Evolutionary conservation across 1,140 invertebrate species (phyloP).

Genomic region (Daktulosphaira vitifoliae): DNA sequence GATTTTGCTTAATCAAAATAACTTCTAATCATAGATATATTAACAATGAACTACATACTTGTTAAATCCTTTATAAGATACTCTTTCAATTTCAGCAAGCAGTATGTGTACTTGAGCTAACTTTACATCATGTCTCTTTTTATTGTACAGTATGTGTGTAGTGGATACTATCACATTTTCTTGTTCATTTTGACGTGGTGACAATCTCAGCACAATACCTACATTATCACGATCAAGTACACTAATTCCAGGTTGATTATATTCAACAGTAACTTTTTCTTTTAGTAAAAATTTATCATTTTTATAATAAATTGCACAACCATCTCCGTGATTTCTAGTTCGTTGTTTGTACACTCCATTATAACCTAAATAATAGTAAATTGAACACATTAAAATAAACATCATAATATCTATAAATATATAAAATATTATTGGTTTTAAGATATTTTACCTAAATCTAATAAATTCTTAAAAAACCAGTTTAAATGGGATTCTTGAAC

Average conservation of each 20-base stretch:
- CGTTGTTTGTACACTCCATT: slow-evolving; percentile 45
- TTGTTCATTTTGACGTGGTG: slow-evolving; percentile 45
- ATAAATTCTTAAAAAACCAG: slow-evolving; percentile 50
- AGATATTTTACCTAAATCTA: slow-evolving; percentile 41
- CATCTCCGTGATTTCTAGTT: slow-evolving; percentile 55
- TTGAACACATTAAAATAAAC: neutral
- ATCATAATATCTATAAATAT: neutral
- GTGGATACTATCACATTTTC: slow-evolving; percentile 69
- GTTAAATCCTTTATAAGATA: slow-evolving; percentile 49
- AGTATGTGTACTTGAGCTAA: slow-evolving; percentile 74
- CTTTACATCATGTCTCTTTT: slow-evolving; percentile 73
- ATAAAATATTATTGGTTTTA: slow-evolving; percentile 42
- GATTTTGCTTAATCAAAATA: too few species aligned
- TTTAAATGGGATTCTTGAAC: slow-evolving; percentile 67
- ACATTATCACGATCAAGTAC: slow-evolving; percentile 80
- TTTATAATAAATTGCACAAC: slow-evolving; percentile 76
- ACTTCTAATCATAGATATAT: too few species aligned
- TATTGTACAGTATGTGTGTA: slow-evolving; percentile 92
- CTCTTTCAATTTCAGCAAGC: slow-evolving; percentile 69
- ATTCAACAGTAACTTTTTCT: slow-evolving; percentile 55
- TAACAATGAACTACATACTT: too few species aligned
- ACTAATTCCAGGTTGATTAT: slow-evolving; percentile 41
- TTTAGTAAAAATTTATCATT: slow-evolving; percentile 52
- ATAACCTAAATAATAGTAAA: slow-evolving; percentile 41
- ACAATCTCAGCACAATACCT: slow-evolving; percentile 67